Evolutionary conservation across 2,113 vertebrate genomes (phyloP), one percentile per base, ranked within the genome.

Genomic region (Hiodon tergisus): DNA sequence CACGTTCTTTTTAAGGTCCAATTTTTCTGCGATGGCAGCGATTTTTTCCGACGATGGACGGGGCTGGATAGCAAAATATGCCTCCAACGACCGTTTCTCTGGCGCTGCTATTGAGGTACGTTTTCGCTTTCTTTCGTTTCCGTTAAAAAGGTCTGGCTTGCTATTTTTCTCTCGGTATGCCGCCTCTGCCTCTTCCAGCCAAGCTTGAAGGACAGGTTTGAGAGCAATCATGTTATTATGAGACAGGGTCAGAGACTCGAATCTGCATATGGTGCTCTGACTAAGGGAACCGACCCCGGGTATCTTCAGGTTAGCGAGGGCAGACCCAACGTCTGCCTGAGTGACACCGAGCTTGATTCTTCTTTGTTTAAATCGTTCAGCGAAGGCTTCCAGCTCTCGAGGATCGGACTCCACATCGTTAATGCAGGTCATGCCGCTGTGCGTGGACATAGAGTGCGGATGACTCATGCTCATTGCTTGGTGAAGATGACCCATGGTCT

Each of bases 151-250:
- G 81, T 94, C 94, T 2, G 94, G 93, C 83, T 94, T 93, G 87
- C 81, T 87, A 85, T 91, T 92, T 67, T 91, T 93, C 87, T 94
- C 93, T 5, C 94, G 87, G 77, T 93, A 85, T 50, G 95, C 94
- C 14, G 93, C 94, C 81, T 97, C 95, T 0, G 95, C 95, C 67
- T 95, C 95, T 81, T 96, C 95, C 75, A 97, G 89, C 95, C 95
- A 98, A 67, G 95, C 95, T 78, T 95, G 95, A 1, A 97, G 93
- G 7, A 97, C 94, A 0, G 95, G 95, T 81, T 94, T 94, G 62
- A 97, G 93, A 7, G 95, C 95, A 1, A 94, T 93, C 95, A 98
- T 98, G 88, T 97, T 98, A 88, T 97, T 97, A 86, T 96, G 95
- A 48, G 95, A 96, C 58, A 98, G 85, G 0, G 95, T 98, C 73